Evolutionary conservation across 1,140 invertebrate genomes (phyloP).

Genomic region (Drosophila ogumai): DNA sequence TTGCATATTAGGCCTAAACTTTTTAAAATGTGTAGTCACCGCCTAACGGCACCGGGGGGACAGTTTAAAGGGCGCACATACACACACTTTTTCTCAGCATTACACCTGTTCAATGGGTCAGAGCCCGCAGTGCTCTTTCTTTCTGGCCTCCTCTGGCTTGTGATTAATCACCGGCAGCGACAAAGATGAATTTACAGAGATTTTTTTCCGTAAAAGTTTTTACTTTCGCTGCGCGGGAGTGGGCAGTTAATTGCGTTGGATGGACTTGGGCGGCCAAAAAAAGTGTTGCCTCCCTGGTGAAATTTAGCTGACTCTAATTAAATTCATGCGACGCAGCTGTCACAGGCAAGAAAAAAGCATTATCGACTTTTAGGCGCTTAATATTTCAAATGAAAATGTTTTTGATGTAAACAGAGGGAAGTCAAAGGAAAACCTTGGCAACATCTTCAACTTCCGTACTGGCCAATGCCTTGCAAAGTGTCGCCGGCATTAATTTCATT

Average conservation of each 20-base stretch:
- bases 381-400: conserved; percentile 80
- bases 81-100: conserved; percentile 33
- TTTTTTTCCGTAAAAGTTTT: conserved; percentile 74
- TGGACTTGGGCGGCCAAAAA: conserved; percentile 57
- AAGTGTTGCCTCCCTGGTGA: conserved; percentile 48
- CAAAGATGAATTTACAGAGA: conserved; percentile 83
- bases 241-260: conserved; percentile 78
- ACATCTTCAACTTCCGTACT: conserved; percentile 63
- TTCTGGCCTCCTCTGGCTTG: conserved; percentile 23
- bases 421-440: conserved; percentile 79
- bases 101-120: conserved; percentile 75
- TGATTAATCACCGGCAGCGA: conserved; percentile 80
- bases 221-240: conserved; percentile 47
- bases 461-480: conserved; percentile 68
- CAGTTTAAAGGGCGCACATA: conserved; percentile 56
- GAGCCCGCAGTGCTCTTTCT: conserved; percentile 29
- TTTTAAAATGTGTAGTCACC: conserved; percentile 57
- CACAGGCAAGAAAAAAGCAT: conserved; percentile 62
- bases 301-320: conserved; percentile 69
- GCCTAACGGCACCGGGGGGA: conserved; percentile 67
- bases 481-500: conserved; percentile 83
- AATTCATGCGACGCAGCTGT: conserved; percentile 78
- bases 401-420: conserved; percentile 66
- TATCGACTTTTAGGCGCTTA: conserved; percentile 81
- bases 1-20: conserved; percentile 79